Percentiles rank a stretch among this genome's conserved stretches.
Conservation (phyloP, 2,888 invertebrate species). For the Caenorhabditis angaria region DNA sequence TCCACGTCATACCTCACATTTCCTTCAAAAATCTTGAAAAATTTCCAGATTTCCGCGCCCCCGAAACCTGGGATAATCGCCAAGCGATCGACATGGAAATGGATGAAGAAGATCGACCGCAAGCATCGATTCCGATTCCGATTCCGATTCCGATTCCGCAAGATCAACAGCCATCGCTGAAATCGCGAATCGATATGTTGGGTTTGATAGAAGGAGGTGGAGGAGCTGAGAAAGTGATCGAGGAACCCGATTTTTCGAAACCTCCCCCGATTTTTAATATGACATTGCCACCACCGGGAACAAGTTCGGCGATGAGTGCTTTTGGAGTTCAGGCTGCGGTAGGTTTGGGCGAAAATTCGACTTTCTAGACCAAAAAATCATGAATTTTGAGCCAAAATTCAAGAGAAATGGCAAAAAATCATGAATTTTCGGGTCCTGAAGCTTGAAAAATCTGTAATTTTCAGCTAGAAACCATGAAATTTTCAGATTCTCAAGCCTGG, state of each 20-base stretch:
- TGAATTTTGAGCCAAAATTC: too few relatives aligned
- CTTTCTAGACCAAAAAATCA: neutral
- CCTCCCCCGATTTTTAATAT: slow-evolving; percentile 9
- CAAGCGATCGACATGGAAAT: slow-evolving; percentile 40
- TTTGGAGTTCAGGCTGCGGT: neutral
- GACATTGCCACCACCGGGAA: neutral
- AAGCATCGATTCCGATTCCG: neutral
- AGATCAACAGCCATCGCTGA: slow-evolving; percentile 31
- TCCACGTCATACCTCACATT: neutral
- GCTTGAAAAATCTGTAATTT: too few relatives aligned
- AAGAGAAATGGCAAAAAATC: too few relatives aligned
- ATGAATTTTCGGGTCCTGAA: too few relatives aligned
- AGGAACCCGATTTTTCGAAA: neutral
- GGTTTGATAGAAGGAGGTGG: slow-evolving; percentile 32
- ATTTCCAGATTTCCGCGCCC: slow-evolving; percentile 8
- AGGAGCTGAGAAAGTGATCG: slow-evolving; percentile 11
- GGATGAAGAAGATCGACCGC: slow-evolving; percentile 38
- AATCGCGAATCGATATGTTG: slow-evolving; percentile 33
- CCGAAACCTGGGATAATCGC: slow-evolving; percentile 27
- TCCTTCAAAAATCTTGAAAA: neutral
- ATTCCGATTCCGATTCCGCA: slow-evolving; percentile 12
- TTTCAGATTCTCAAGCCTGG: too few relatives aligned
- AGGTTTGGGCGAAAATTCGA: neutral
- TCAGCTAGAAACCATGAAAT: too few relatives aligned
- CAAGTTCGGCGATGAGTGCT: neutral